Evolutionary conservation across 1,140 invertebrate species (phyloP), one percentile per base, ranked within the genome.

Genomic region (Pomacea maculata): DNA sequence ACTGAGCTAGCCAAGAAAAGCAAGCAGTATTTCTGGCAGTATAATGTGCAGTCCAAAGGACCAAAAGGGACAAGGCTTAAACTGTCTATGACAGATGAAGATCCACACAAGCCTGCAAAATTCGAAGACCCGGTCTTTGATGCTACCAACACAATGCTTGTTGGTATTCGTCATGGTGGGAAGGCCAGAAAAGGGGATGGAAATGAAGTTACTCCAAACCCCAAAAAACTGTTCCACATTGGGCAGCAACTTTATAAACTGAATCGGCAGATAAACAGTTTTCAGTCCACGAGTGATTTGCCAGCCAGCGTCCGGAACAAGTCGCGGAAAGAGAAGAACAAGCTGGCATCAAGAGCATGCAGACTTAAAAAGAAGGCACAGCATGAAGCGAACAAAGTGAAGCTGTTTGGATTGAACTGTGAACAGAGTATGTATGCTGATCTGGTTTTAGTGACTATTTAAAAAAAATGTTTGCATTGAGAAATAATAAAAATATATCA

Each of bases 21-120:
- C 70, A 87, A 90, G 82, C 89, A 89, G 79, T 98, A 94, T 90
- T 99, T 99, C 91, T 99, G 98, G 98, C 98, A 99, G 90, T 99
- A 99, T 89, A 99, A 99, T 92, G 96, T 98, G 10, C 98, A 99
- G 92, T 97, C 97, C 1, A 99, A 99, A 93, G 98, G 98, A 4
- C 97, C 98, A 8, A 99, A 99, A 92, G 97, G 89, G 7, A 87
- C 87, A 64, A 81, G 88, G 61, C 86, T 91, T 45, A 85, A 86
- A 72, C 87, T 91, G 79, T 81, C 84, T 6, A 84, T 91, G 19
- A 25, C 63, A 19, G 94, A 95, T 34, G 95, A 96, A 88, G 96
- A 99, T 93, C 97, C 97, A n/a, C 97, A 99, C 92, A 94, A 96
- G 25, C 92, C 98, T 65, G 95, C 97, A 88, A 86, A 88, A 80